Evolutionary conservation across 2,797 vertebrate species (phyloP), one percentile per base, ranked within the genome.

Genomic region (Leptoclinus maculatus): DNA sequence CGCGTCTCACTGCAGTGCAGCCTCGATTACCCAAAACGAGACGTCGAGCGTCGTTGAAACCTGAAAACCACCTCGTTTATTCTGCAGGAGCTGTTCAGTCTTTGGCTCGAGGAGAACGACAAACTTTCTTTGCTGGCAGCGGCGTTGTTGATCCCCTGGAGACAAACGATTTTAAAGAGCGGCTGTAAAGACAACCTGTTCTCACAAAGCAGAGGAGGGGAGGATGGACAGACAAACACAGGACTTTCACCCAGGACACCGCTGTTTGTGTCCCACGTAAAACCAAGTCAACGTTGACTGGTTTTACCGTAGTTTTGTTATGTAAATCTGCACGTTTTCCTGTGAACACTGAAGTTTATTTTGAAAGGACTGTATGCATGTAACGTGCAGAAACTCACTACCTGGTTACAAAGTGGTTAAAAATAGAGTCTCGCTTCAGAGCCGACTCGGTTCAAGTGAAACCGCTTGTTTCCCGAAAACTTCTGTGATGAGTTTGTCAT

Each of bases 401-500:
- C 49, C 63, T 71, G 73, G 32, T 63, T 51, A 63, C 41, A 41
- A 67, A 67, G 45, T 32, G 34, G 45, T 81, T 81, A 68, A 76
- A 80, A 81, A 76, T 67, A 73, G 49, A 71, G 72, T 45, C 27
- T 57, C 1, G n/a, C 64, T 80, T 19, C 56, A 63, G 63, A 65
- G 49, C 67, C 78, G 63, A 47, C 84, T 71, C 38, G 34, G 29
- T 54, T 41, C 16, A 82, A 87, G 54, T 38, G 53, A 62, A 62
- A 74, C 7, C n/a, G 36, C 63, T 74, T 78, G 79, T 88, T 91
- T 87, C 79, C 85, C 79, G 5, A 45, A 88, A 92, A 93, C 83
- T 91, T 91, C 60, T 69, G 62, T 90, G 90, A 93, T 58, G 83
- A 89, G 90, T 91, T 92, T 90, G 88, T 93, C 89, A 87, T 66